A percentile compares a stretch with the other conserved stretches of the same genome.
These are phyloP conservation scores for Perdita meconis DNA, from an alignment of 2,888 invertebrate species.

Conservation along the genomic window DNA sequence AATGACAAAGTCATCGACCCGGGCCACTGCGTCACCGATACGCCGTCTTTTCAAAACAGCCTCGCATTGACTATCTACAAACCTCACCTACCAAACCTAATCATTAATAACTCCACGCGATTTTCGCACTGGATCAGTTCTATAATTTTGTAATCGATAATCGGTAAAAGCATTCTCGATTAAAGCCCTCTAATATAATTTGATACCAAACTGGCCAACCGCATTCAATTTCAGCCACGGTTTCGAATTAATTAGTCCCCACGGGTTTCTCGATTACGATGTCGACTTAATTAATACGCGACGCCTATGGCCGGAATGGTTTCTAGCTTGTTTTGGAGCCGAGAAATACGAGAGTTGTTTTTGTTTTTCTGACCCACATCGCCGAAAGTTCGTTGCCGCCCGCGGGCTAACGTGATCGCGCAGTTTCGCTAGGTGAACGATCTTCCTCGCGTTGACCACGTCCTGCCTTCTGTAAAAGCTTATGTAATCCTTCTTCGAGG, in stretches of 20 bases:
- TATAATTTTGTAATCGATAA: too few species aligned
- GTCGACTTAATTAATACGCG: conserved; percentile 29
- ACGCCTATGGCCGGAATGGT: conserved; percentile 11
- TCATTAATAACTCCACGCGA: neutral
- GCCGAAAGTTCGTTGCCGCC: conserved; percentile 80
- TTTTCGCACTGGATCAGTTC: too few species aligned
- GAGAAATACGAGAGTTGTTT: conserved; percentile 7
- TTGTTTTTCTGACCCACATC: conserved; percentile 82
- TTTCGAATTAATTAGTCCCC: neutral
- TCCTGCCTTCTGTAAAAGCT: conserved; percentile 51
- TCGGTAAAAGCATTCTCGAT: too few species aligned
- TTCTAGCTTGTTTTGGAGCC: conserved; percentile 6
- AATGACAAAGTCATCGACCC: conserved; percentile 62
- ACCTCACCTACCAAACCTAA: too few species aligned
- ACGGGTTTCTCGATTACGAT: neutral
- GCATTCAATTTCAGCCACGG: neutral
- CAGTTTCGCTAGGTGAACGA: conserved; percentile 63
- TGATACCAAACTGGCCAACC: neutral
- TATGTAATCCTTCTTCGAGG: conserved; percentile 41
- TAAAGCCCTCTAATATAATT: neutral
- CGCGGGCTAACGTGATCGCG: conserved; percentile 46
- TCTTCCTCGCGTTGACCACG: conserved; percentile 38
- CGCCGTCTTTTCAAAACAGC: conserved; percentile 23
- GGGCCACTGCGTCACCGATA: conserved; percentile 43
- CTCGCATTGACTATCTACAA: too few species aligned